Evolutionary conservation across 2,797 vertebrate species (phyloP), one percentile per base, ranked within the genome.

Genomic region (Periparus ater): DNA sequence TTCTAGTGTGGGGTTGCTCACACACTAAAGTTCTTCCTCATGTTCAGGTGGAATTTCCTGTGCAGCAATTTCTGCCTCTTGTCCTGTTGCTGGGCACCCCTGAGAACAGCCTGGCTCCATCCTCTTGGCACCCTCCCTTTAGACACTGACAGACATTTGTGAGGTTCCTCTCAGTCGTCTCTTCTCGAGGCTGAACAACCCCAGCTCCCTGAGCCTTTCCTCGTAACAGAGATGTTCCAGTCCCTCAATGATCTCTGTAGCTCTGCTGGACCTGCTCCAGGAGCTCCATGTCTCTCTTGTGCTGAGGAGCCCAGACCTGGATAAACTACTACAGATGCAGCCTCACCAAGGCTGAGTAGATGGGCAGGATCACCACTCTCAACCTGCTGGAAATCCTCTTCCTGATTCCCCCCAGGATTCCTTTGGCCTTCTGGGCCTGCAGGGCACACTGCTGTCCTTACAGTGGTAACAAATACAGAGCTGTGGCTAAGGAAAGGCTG

Each of bases 1-100:
- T 32, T 66, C 34, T 13, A 42, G 18, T 23, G 22, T 0, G 4
- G 0, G 0, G 45, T 66, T 34, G 19, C 23, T n/a, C 29, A 3
- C 23, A 65, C n/a, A 17, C 10, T 34, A 40, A 77, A 58, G 1
- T 32, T 53, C 6, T 72, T 84, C 13, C 40, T 58, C 16, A 2
- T 36, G 22, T 48, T 54, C 53, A 66, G 19, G 26, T 48, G 60
- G 40, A 60, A 60, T 17, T 66, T 36, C 30, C 45, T 66, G 26
- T 42, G 30, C 47, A 60, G 48, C 18, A 36, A 22, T 48, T 84
- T 72, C 45, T 60, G 40, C 30, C 23, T 63, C 44, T 12, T 65
- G 15, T 47, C n/a, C 51, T 71, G 3, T 7, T 77, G 45, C 73
- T 47, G 0, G 6, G 45, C 34, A 72, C 9, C 30, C 25, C 30